Evolutionary conservation across 1,140 invertebrate species (phyloP).

Genomic region (Drosophila teissieri): DNA sequence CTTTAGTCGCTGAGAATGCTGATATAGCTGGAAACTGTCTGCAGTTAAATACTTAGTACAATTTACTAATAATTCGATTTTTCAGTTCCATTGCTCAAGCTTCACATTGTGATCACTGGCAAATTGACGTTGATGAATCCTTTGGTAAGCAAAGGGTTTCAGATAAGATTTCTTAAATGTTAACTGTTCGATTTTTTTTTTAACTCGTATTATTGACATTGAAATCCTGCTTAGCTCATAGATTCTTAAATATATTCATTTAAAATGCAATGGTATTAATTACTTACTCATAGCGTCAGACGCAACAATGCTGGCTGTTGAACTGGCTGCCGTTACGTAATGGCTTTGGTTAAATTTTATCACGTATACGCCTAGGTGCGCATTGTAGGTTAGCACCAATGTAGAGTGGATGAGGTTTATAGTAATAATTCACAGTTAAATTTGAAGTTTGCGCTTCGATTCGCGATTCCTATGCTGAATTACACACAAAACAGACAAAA

Average conservation of each 20-base stretch:
- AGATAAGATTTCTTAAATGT: constrained; percentile 14
- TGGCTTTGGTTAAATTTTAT: constrained; percentile 50
- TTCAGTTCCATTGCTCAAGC: neutral
- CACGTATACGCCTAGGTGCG: constrained; percentile 73
- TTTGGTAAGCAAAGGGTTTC: constrained; percentile 18
- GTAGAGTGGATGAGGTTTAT: constrained; percentile 38
- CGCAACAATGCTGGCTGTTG: constrained; percentile 25
- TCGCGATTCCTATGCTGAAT: constrained; percentile 41
- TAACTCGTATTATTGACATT: too few species aligned
- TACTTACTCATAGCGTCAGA: constrained; percentile 69
- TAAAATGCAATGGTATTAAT: neutral
- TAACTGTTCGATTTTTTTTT: too few species aligned
- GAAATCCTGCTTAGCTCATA: too few species aligned
- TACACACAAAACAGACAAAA: constrained; percentile 51
- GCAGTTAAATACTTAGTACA: neutral
- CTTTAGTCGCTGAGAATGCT: constrained; percentile 14
- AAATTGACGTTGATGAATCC: neutral
- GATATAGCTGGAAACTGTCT: constrained; percentile 2
- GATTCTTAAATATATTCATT: too few species aligned
- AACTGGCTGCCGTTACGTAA: constrained; percentile 8
- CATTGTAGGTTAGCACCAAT: constrained; percentile 52
- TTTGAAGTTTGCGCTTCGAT: constrained; percentile 40
- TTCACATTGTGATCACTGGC: neutral
- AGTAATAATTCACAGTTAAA: constrained; percentile 45
- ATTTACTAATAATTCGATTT: constrained; percentile 15